Conservation (phyloP, 2,113 vertebrate genomes). For the Cyrtonyx montezumae region DNA sequence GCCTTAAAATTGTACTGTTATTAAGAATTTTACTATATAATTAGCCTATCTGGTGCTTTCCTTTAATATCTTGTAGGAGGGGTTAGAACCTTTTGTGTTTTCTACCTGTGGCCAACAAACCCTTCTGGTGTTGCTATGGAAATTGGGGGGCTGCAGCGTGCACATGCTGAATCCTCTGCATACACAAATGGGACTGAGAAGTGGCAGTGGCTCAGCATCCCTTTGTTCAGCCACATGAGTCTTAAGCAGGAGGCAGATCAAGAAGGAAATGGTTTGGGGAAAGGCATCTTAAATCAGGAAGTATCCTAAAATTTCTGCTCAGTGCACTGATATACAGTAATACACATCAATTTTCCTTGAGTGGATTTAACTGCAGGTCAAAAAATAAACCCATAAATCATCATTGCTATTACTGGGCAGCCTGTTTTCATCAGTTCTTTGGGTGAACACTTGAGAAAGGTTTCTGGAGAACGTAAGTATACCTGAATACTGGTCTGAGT, state of each 20-base stretch:
- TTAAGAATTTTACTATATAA: neutral
- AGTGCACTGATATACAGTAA: neutral
- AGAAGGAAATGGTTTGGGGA: neutral
- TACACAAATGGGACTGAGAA: neutral
- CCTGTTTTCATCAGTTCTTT: constrained; percentile 17
- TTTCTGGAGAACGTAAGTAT: neutral
- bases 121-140: constrained; percentile 55
- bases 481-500: neutral
- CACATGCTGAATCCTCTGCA: neutral
- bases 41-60: neutral
- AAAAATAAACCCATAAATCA: neutral
- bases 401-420: constrained; percentile 8
- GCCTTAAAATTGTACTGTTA: neutral
- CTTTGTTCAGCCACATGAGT: neutral
- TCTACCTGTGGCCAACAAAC: constrained; percentile 27
- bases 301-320: neutral
- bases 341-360: neutral
- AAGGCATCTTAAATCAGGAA: neutral
- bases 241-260: neutral
- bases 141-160: constrained; percentile 7
- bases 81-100: neutral
- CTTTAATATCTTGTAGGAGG: neutral
- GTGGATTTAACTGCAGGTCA: neutral
- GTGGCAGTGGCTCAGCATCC: neutral
- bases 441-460: neutral